Conservation (phyloP, 2,888 invertebrate genomes). For the Eupithecia centaureata region DNA sequence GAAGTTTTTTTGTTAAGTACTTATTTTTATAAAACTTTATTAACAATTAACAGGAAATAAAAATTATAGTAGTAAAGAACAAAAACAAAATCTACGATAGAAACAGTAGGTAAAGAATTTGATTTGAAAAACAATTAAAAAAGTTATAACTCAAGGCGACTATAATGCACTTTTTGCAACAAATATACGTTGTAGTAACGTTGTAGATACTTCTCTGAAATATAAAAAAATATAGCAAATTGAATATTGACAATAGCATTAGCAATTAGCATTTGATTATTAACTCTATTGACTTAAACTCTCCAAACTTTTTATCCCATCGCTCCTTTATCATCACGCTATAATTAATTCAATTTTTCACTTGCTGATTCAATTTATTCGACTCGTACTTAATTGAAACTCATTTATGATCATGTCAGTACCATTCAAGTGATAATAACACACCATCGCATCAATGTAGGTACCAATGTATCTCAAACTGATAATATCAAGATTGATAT, state of each 20-base stretch:
- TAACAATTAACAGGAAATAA: too few species aligned
- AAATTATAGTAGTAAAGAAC: too few species aligned
- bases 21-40: too few species aligned
- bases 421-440: constrained; percentile 33
- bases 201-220: background rate
- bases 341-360: background rate
- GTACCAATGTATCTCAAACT: constrained; percentile 24
- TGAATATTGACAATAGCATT: too few species aligned
- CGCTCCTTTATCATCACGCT: background rate
- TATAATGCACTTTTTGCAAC: background rate
- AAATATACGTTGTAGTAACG: background rate
- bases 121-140: too few species aligned
- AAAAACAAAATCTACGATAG: too few species aligned
- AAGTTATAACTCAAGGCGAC: too few species aligned
- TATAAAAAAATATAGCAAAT: too few species aligned
- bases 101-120: too few species aligned
- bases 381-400: constrained; percentile 13
- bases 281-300: background rate
- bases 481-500: constrained; percentile 43
- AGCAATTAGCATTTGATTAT: background rate
- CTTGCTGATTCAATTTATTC: constrained; percentile 13
- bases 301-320: background rate
- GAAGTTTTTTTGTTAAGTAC: too few species aligned
- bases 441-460: constrained; percentile 47
- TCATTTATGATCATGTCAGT: constrained; percentile 30